Percentiles rank a stretch among this genome's conserved stretches.
These are phyloP conservation scores for Nycticebus coucang DNA, from an alignment of 2,113 vertebrate species.

Conservation along the genomic window DNA sequence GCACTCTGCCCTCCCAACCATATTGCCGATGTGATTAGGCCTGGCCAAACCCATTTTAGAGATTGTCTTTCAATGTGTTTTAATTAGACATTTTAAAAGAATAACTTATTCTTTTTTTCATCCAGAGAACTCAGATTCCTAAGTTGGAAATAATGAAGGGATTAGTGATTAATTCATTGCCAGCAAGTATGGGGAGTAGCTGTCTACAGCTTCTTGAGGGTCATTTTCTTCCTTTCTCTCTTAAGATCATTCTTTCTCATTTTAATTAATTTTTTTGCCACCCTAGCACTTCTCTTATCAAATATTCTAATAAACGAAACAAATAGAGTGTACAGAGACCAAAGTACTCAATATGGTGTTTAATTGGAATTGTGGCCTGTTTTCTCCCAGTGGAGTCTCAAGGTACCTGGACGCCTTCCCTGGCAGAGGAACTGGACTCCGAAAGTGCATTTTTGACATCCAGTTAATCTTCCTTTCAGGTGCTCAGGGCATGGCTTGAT, in stretches of 20 bases:
- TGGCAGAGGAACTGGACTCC: neutral
- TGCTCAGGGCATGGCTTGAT: slow-evolving; percentile 1
- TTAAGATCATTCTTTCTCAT: slow-evolving; percentile 61
- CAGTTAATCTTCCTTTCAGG: slow-evolving; percentile 61
- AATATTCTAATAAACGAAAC: slow-evolving; percentile 73
- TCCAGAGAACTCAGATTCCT: slow-evolving; percentile 37
- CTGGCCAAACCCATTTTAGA: slow-evolving; percentile 63
- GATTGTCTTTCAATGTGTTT: slow-evolving; percentile 56
- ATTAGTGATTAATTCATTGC: slow-evolving; percentile 75
- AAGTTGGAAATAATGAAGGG: slow-evolving; percentile 64
- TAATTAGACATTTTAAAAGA: slow-evolving; percentile 63
- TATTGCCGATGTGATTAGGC: neutral
- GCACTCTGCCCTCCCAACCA: neutral
- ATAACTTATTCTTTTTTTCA: slow-evolving; percentile 3
- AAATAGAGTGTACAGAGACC: slow-evolving; percentile 63
- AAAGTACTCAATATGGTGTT: slow-evolving; percentile 51
- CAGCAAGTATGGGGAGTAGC: slow-evolving; percentile 58
- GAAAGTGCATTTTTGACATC: slow-evolving; percentile 38
- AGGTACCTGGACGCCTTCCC: slow-evolving; percentile 47
- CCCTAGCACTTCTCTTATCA: slow-evolving; percentile 70
- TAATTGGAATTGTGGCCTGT: slow-evolving; percentile 67
- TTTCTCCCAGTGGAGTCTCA: neutral
- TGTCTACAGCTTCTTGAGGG: neutral
- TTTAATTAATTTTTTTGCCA: slow-evolving; percentile 77
- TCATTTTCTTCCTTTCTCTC: slow-evolving; percentile 32